Evolutionary conservation across 2,888 invertebrate species (phyloP).

Genomic region (Blera fallax): DNA sequence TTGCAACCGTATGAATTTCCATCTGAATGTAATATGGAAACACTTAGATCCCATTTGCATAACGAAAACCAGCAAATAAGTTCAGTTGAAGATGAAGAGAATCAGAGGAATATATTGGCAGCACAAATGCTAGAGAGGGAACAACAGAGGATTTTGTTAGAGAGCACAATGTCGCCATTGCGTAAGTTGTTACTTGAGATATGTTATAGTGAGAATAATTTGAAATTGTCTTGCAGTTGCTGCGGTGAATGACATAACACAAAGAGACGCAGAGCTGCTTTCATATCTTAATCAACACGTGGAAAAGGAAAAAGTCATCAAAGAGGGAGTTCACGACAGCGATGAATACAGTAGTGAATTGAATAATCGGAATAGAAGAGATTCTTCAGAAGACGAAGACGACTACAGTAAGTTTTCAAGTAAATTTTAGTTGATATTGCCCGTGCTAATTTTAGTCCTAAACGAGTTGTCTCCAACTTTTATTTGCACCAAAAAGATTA

Average conservation of each 20-base stretch:
- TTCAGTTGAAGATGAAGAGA: constrained; percentile 25
- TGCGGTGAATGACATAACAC: constrained; percentile 75
- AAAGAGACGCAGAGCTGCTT: constrained; percentile 74
- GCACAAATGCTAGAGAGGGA: constrained; percentile 63
- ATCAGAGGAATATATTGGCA: constrained; percentile 27
- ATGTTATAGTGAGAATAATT: not conserved
- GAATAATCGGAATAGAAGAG: not conserved
- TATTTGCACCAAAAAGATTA: too few species aligned
- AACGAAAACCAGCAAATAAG: constrained; percentile 13
- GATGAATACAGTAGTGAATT: not conserved
- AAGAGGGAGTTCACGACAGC: not conserved
- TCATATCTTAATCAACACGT: constrained; percentile 72
- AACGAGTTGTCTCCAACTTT: too few species aligned
- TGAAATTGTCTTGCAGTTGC: constrained; percentile 70
- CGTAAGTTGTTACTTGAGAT: constrained; percentile 62
- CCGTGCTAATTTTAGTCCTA: too few species aligned
- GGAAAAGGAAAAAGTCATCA: constrained; percentile 22
- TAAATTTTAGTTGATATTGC: too few species aligned
- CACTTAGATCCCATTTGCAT: constrained; percentile 17
- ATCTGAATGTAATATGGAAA: constrained; percentile 40
- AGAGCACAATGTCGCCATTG: constrained; percentile 75
- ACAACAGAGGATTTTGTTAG: constrained; percentile 73
- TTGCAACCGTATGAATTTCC: constrained; percentile 62
- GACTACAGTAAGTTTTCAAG: constrained; percentile 67
- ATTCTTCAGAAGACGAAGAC: constrained; percentile 66